Evolutionary conservation across 92 coral and sea anemone genomes (phyloP).

Genomic region (Phymanthus crucifer): DNA sequence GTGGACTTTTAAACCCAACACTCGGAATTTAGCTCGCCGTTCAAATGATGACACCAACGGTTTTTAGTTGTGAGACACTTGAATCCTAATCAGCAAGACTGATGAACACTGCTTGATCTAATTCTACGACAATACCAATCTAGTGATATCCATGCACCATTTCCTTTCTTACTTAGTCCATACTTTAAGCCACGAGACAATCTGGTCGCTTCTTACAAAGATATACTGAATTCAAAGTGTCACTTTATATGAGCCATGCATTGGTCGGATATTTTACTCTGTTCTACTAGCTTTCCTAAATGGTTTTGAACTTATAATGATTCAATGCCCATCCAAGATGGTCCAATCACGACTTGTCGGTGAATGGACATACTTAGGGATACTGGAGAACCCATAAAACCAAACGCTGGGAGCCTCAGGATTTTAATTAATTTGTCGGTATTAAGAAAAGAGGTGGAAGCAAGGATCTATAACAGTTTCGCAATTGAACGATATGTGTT

Average conservation of each 20-base stretch:
- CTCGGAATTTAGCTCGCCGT: background rate
- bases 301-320: background rate
- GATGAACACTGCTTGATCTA: background rate
- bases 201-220: background rate
- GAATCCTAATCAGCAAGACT: background rate
- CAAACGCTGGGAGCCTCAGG: background rate
- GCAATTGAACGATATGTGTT: background rate
- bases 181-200: background rate
- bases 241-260: background rate
- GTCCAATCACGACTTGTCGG: slow-evolving; percentile 12
- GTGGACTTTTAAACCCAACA: background rate
- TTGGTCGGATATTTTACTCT: background rate
- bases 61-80: background rate
- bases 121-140: background rate
- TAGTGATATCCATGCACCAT: background rate
- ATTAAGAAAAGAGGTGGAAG: background rate
- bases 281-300: slow-evolving; percentile 9
- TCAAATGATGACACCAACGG: background rate
- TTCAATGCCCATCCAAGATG: background rate
- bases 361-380: background rate
- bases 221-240: background rate
- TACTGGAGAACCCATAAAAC: background rate
- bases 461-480: background rate
- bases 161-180: background rate
- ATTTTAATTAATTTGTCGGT: slow-evolving; percentile 16